Conservation (phyloP, 2,113 vertebrate genomes). For the Carettochelys insculpta region DNA sequence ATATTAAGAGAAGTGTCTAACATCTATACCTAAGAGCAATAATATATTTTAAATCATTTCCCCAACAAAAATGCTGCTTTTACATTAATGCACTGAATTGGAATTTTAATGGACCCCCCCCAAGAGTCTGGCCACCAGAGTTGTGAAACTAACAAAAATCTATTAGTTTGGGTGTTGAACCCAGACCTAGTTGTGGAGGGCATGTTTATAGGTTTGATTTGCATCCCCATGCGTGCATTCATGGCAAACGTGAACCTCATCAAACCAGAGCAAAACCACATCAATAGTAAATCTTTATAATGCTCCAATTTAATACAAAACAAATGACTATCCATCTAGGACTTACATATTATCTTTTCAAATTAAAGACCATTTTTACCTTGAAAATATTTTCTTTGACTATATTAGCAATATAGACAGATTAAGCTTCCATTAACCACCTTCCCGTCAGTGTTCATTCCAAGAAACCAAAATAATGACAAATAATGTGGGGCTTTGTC, state of each 20-base stretch:
- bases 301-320: constrained; percentile 40
- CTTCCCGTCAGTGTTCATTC: background rate
- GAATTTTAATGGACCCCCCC: constrained; percentile 56
- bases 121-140: constrained; percentile 42
- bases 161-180: constrained; percentile 58
- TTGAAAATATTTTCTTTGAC: background rate
- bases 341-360: constrained; percentile 12
- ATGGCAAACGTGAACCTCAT: constrained; percentile 20
- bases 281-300: constrained; percentile 35
- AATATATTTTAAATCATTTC: constrained; percentile 13
- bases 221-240: constrained; percentile 3
- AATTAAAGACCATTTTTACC: background rate
- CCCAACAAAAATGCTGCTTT: constrained; percentile 19
- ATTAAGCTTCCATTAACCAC: background rate
- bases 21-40: constrained; percentile 14
- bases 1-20: constrained; percentile 42
- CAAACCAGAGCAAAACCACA: constrained; percentile 13
- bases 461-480: background rate
- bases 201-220: constrained; percentile 37
- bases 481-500: background rate
- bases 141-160: background rate
- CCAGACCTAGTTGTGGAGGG: constrained; percentile 28
- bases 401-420: background rate
- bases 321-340: background rate
- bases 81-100: constrained; percentile 50